Evolutionary conservation across 1,140 invertebrate species (phyloP), one percentile per base, ranked within the genome.

Genomic region (Neodiprion fabricii): DNA sequence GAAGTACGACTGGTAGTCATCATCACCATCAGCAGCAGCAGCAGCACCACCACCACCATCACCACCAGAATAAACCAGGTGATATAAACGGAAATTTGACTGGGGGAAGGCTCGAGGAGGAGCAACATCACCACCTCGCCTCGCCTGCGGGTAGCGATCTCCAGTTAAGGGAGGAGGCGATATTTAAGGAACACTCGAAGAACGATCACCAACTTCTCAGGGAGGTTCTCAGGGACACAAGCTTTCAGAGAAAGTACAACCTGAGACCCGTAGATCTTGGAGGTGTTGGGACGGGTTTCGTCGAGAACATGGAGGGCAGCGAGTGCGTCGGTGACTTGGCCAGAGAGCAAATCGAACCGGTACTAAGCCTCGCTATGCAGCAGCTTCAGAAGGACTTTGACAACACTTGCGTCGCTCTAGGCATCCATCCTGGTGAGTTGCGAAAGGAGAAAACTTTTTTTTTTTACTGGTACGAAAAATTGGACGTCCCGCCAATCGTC

Each of bases 311-410:
- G 88, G 79, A 81, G 23, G 78, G 85, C 47, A 75, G 83, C 48
- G 85, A 87, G 74, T 87, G 89, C 74, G 90, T 92, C 67, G 91
- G 91, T 2, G 90, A 92, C 49, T 87, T 93, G 65, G 91, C 90
- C n/a, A 89, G 91, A 48, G 93, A 94, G 78, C 92, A 93, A 79
- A 94, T 97, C 76, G 95, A 96, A 83, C 94, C 95, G 9, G 94
- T 96, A 14, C 90, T 96, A 23, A 95, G 93, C 72, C 88, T 97
- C 82, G 95, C 95, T 8, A 94, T 96, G 78, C 95, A 96, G 80
- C 94, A 96, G 82, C 92, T 95, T 73, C 93, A 95, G 75, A 93
- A 94, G 79, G 95, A 96, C 83, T 95, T 96, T 49, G 93, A 95
- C 79, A 94, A 93, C 80, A 96, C 95, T 2, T 97, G 95, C 84